Conservation (phyloP, 2,797 vertebrate genomes). For the Phalloptychus januarius region DNA sequence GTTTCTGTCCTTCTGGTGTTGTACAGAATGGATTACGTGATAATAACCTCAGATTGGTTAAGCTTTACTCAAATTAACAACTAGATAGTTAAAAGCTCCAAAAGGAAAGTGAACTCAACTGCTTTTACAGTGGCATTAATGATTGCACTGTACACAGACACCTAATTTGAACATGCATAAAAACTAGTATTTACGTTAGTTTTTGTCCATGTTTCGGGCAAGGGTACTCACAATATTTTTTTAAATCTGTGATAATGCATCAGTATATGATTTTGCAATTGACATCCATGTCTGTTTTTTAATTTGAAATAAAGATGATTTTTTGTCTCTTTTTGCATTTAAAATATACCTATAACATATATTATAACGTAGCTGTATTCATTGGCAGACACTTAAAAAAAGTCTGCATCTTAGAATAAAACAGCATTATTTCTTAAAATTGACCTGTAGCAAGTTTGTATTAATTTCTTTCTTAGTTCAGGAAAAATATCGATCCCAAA, state of each 20-base stretch:
- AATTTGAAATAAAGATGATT: background rate
- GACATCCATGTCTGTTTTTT: background rate
- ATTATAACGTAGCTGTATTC: too few relatives aligned
- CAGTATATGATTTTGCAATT: background rate
- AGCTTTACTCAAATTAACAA: background rate
- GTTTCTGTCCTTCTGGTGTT: background rate
- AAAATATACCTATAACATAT: background rate
- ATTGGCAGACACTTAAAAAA: background rate
- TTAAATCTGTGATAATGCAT: background rate
- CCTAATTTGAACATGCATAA: background rate
- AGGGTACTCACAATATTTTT: too few relatives aligned
- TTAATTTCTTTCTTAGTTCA: background rate
- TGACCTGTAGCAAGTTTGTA: background rate
- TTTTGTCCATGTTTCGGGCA: too few relatives aligned
- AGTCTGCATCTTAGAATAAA: background rate
- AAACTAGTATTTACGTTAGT: too few relatives aligned
- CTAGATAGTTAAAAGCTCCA: background rate
- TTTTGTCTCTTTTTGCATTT: background rate
- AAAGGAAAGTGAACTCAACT: background rate
- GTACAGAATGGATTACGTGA: background rate
- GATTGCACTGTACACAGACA: background rate
- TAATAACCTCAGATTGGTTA: background rate
- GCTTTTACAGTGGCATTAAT: background rate
- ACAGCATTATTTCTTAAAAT: background rate
- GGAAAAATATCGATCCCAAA: conserved; percentile 1